A percentile compares a stretch with the other conserved stretches of the same genome.
These are phyloP conservation scores for Acrocephalus scirpaceus DNA, from an alignment of 2,797 vertebrate genomes.

Conservation along the genomic window DNA sequence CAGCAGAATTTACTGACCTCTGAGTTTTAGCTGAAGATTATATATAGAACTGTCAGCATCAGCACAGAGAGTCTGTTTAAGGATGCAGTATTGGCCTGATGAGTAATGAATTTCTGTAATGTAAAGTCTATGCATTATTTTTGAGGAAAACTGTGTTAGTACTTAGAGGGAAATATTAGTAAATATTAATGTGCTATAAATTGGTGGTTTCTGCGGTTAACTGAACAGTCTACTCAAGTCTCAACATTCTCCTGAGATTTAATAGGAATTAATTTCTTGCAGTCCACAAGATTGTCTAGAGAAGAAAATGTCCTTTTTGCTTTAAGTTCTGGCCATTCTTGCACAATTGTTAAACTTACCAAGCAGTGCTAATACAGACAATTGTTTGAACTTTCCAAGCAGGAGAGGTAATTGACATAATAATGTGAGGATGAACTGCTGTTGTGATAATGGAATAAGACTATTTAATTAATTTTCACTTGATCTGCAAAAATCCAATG, in stretches of 20 bases:
- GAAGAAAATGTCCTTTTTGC: not conserved
- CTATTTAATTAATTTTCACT: not conserved
- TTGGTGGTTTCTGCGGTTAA: not conserved
- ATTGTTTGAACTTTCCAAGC: not conserved
- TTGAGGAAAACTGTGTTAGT: not conserved
- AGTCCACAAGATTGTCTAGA: not conserved
- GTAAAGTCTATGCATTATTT: not conserved
- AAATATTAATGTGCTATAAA: not conserved
- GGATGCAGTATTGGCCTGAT: not conserved
- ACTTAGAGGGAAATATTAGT: not conserved
- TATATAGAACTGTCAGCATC: not conserved
- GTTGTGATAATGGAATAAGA: not conserved
- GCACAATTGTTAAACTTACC: not conserved
- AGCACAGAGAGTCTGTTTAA: not conserved
- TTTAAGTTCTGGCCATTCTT: not conserved
- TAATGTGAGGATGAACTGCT: not conserved
- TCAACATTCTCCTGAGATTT: not conserved
- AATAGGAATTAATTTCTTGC: not conserved
- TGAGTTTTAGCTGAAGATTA: not conserved
- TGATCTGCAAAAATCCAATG: not conserved
- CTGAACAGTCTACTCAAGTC: not conserved
- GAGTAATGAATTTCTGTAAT: not conserved
- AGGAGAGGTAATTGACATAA: not conserved
- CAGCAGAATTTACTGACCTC: not conserved
- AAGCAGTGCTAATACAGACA: not conserved